A percentile compares a stretch with the other conserved stretches of the same genome.
Conservation (phyloP, 2,113 vertebrate genomes). For the Picathartes gymnocephalus region DNA sequence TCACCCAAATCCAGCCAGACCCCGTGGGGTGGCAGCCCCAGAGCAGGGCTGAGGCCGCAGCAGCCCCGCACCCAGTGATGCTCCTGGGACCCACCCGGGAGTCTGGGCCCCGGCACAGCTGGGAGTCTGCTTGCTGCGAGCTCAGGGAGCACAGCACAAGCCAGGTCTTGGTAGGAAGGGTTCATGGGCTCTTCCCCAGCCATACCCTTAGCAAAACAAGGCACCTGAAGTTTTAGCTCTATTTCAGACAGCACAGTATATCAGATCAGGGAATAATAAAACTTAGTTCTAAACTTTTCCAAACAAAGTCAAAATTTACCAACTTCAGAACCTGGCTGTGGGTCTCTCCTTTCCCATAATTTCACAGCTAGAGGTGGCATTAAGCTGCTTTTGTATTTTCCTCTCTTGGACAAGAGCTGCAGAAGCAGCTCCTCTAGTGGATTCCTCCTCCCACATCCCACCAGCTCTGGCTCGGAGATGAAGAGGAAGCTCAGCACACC, state of each 20-base stretch:
- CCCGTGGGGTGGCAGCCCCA: neutral
- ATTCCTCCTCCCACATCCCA: neutral
- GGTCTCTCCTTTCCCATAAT: neutral
- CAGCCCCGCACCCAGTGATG: rapidly evolving
- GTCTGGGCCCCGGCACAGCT: neutral
- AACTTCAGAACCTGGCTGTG: neutral
- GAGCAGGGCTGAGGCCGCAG: rapidly evolving
- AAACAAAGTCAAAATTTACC: neutral
- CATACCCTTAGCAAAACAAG: neutral
- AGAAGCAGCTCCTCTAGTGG: neutral
- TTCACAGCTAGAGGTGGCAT: neutral
- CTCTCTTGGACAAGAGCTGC: rapidly evolving
- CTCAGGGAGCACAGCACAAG: neutral
- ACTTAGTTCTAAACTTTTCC: neutral
- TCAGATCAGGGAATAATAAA: neutral
- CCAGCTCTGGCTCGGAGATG: neutral
- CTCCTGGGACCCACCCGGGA: too few species aligned
- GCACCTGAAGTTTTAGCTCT: neutral
- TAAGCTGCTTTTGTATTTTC: neutral
- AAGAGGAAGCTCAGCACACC: neutral
- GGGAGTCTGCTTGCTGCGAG: neutral
- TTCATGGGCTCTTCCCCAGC: neutral
- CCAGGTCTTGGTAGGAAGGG: neutral
- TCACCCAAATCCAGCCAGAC: rapidly evolving
- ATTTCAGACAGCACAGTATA: neutral